A percentile compares a stretch with the other conserved stretches of the same genome.
Conservation (phyloP, 2,797 vertebrate genomes). For the Ctenosaura bakeri region DNA sequence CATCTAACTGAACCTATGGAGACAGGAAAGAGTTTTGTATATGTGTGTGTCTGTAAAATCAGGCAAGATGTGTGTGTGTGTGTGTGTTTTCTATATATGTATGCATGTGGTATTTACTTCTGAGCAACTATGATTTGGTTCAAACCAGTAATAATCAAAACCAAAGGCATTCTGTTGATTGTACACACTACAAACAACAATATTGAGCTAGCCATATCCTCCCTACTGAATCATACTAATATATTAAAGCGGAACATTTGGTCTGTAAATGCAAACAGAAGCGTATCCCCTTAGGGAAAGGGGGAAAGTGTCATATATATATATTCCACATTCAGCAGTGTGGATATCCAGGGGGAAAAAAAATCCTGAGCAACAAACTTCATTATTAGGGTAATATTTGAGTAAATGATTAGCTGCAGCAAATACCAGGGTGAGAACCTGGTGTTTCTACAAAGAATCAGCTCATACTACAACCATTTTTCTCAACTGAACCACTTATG, state of each 20-base stretch:
- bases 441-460: not conserved
- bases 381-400: not conserved
- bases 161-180: not conserved
- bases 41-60: too few relatives aligned
- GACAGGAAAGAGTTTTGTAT: not conserved
- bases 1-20: not conserved
- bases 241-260: not conserved
- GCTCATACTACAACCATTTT: not conserved
- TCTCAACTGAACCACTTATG: constrained; percentile 13
- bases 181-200: not conserved
- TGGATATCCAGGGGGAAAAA: not conserved
- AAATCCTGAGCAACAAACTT: not conserved
- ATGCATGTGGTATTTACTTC: not conserved
- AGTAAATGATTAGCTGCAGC: not conserved
- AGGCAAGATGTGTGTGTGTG: too few relatives aligned
- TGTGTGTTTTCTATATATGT: too few relatives aligned
- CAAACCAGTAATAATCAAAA: not conserved
- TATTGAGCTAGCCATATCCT: not conserved
- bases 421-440: constrained; percentile 3
- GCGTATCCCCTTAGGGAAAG: not conserved
- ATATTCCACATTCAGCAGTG: not conserved
- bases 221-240: not conserved
- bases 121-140: not conserved
- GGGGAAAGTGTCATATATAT: constrained; percentile 4
- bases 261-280: not conserved